A percentile compares a stretch with the other conserved stretches of the same genome.
Evolutionary conservation across 2,888 invertebrate genomes (phyloP).

Genomic region (Andrena marginata): DNA sequence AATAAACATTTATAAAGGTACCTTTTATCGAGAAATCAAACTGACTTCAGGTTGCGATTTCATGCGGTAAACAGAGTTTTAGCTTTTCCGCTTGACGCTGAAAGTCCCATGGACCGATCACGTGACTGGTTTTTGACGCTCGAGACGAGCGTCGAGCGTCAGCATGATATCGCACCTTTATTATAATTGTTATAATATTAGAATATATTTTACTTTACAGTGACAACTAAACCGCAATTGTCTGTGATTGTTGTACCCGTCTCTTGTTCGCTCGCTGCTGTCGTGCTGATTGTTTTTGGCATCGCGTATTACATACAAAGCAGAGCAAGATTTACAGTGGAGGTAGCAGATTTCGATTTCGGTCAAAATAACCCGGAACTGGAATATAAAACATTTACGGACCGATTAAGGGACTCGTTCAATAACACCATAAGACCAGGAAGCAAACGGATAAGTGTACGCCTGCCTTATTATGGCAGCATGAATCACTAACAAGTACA

Average conservation of each 20-base stretch:
- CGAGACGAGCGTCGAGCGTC: too few species aligned
- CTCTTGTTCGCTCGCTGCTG: slow-evolving; percentile 92
- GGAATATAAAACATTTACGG: slow-evolving; percentile 95
- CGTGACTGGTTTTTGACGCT: too few species aligned
- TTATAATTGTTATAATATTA: neutral
- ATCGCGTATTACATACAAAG: slow-evolving; percentile 95
- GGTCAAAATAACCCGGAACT: slow-evolving; percentile 92
- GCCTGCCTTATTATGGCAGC: slow-evolving; percentile 82
- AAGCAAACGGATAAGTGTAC: slow-evolving; percentile 77
- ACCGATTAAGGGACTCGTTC: slow-evolving; percentile 92
- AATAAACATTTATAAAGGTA: slow-evolving; percentile 94
- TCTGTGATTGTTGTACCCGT: slow-evolving; percentile 96
- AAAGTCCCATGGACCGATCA: too few species aligned
- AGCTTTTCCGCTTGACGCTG: too few species aligned
- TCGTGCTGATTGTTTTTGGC: slow-evolving; percentile 94
- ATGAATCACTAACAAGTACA: slow-evolving; percentile 79
- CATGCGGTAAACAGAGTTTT: too few species aligned
- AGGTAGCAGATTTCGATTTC: slow-evolving; percentile 97
- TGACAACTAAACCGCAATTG: slow-evolving; percentile 91
- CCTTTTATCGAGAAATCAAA: slow-evolving; percentile 37
- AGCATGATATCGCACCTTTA: neutral
- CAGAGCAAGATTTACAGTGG: slow-evolving; percentile 91
- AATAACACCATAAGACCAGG: slow-evolving; percentile 86
- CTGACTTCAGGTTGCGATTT: too few species aligned
- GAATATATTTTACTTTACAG: slow-evolving; percentile 83